phyloP scores from a whole-genome alignment of 2,113 vertebrate species.

The Sceloporus tristichus region DNA sequence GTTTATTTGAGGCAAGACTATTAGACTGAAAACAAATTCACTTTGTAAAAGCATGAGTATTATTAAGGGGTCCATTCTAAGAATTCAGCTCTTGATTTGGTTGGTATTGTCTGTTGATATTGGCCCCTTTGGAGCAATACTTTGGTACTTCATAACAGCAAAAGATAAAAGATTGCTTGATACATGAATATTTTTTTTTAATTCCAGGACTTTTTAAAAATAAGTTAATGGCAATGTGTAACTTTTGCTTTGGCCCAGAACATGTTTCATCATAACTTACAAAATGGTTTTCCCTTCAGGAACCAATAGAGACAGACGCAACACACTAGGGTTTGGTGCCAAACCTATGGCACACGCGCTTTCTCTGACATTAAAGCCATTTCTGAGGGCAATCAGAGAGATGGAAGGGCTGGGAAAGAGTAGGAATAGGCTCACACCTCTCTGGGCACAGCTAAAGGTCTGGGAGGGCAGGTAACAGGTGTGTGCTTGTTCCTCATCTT shows the following conservation, averaged over 20 bases:
- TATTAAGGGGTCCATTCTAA: not conserved
- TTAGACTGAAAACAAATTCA: constrained; percentile 14
- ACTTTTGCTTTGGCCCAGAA: not conserved
- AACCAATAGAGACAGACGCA: not conserved
- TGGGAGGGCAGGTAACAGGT: too few species aligned
- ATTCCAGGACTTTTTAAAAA: not conserved
- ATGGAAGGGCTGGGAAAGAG: too few species aligned
- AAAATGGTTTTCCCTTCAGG: not conserved
- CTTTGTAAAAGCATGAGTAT: not conserved
- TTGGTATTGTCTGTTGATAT: not conserved
- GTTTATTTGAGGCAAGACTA: constrained; percentile 46
- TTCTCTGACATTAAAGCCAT: too few species aligned
- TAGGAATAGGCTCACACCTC: too few species aligned
- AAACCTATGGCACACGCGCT: too few species aligned
- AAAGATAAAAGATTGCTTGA: not conserved
- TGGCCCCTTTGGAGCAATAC: not conserved
- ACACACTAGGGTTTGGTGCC: not conserved
- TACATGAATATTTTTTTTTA: not conserved
- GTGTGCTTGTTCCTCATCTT: too few species aligned
- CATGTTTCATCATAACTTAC: not conserved
- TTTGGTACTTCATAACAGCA: not conserved
- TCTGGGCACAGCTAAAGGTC: too few species aligned
- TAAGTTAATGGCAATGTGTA: not conserved
- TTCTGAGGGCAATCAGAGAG: too few species aligned
- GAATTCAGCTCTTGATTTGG: constrained; percentile 29